These are phyloP conservation scores for Lasioglossum calceatum DNA, from an alignment of 2,888 invertebrate species.

Conservation along the genomic window DNA sequence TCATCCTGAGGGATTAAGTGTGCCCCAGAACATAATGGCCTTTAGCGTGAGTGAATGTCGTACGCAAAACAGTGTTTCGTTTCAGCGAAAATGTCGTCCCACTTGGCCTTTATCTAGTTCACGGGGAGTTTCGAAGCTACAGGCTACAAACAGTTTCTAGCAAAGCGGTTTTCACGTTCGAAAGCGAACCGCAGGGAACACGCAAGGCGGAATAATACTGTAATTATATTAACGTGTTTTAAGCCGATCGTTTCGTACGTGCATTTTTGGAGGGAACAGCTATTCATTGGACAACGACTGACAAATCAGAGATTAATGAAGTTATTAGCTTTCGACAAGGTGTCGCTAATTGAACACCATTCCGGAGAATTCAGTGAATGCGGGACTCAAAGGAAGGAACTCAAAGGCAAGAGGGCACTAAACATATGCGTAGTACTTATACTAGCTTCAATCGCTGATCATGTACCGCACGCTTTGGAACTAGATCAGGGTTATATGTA, in stretches of 20 bases:
- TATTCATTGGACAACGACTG: neutral
- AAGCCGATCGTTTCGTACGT: neutral
- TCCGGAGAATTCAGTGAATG: neutral
- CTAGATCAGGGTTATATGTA: neutral
- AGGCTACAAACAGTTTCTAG: constrained; percentile 6
- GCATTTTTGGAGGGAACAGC: neutral
- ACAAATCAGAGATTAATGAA: neutral
- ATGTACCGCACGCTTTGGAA: neutral
- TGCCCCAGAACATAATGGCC: constrained; percentile 19
- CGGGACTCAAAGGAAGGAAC: neutral
- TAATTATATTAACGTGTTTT: constrained; percentile 11
- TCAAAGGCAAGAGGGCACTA: neutral
- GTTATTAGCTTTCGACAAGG: neutral
- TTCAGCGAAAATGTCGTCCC: constrained; percentile 16
- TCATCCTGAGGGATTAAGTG: constrained; percentile 43
- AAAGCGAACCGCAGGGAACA: neutral
- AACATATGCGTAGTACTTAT: constrained; percentile 3
- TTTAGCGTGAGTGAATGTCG: neutral
- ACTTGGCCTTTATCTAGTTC: neutral
- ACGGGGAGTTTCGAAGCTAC: constrained; percentile 5
- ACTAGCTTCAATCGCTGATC: constrained; percentile 6
- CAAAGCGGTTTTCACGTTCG: neutral
- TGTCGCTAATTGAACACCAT: neutral
- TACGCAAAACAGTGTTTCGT: neutral
- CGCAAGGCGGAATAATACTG: neutral